Evolutionary conservation across 2,888 invertebrate species (phyloP).

Genomic region (Coecobrya sp.): DNA sequence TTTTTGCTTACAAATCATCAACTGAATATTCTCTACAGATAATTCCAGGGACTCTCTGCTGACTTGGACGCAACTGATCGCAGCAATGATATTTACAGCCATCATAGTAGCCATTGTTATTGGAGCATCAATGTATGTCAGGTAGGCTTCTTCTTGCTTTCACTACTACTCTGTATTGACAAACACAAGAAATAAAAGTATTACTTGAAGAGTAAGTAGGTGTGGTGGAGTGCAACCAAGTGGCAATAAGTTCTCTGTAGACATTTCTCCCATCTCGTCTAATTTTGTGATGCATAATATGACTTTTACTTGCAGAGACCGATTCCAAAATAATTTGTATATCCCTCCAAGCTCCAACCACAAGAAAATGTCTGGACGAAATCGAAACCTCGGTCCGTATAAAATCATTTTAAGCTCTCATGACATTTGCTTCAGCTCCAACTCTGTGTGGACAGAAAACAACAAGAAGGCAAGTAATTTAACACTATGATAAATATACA

Average conservation of each 20-base stretch:
- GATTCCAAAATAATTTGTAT: constrained; percentile 67
- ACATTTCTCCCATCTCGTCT: neutral
- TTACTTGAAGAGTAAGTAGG: neutral
- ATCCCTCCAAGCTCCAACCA: constrained; percentile 59
- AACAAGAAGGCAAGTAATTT: constrained; percentile 62
- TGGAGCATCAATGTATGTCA: constrained; percentile 81
- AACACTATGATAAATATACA: neutral
- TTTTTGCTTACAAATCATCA: neutral
- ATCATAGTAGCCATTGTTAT: constrained; percentile 79
- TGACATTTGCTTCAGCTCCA: constrained; percentile 84
- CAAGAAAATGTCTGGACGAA: constrained; percentile 80
- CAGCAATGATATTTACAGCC: constrained; percentile 78
- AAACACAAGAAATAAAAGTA: neutral
- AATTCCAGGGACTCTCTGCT: constrained; percentile 54
- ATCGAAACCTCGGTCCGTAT: constrained; percentile 84
- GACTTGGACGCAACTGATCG: constrained; percentile 83
- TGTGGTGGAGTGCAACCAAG: neutral
- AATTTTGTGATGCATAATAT: neutral
- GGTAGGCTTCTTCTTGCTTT: constrained; percentile 65
- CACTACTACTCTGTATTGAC: neutral
- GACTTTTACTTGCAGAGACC: constrained; percentile 66
- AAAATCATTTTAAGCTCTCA: constrained; percentile 84
- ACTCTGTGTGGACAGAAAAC: constrained; percentile 63
- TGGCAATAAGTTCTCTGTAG: neutral
- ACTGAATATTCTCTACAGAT: neutral